These are phyloP conservation scores for Mamestra brassicae DNA, from an alignment of 2,888 invertebrate species.

Conservation along the genomic window DNA sequence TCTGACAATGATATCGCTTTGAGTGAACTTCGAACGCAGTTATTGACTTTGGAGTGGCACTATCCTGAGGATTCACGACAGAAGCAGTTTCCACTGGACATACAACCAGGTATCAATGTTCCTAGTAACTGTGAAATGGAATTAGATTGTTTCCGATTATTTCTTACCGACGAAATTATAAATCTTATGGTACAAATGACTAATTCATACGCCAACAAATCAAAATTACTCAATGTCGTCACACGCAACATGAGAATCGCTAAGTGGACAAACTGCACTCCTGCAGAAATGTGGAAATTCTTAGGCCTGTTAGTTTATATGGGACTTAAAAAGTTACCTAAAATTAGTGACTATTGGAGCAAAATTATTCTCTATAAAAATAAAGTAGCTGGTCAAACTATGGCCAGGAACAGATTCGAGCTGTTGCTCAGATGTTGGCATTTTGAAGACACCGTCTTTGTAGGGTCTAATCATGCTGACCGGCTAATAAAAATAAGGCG, in stretches of 20 bases:
- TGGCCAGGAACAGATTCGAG: conserved; percentile 7
- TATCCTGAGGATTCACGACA: conserved; percentile 17
- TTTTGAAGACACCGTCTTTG: conserved; percentile 5
- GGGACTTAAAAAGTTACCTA: conserved; percentile 1
- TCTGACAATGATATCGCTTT: conserved; percentile 2
- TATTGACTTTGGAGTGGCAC: neutral
- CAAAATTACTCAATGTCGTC: conserved; percentile 11
- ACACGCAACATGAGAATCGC: conserved; percentile 13
- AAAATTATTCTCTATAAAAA: neutral
- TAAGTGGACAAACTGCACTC: neutral
- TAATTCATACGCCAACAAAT: conserved; percentile 10
- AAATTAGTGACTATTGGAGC: conserved; percentile 1
- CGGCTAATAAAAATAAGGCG: conserved; percentile 4
- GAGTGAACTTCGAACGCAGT: conserved; percentile 6
- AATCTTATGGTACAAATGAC: conserved; percentile 16
- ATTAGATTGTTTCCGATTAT: neutral
- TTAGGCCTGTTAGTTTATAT: neutral
- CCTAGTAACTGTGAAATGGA: neutral
- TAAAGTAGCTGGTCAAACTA: conserved; percentile 2
- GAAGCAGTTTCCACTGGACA: conserved; percentile 1
- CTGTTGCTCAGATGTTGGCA: conserved; percentile 12
- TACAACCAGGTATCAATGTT: neutral
- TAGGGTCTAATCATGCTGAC: neutral
- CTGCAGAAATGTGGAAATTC: conserved; percentile 4
- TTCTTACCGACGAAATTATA: conserved; percentile 6